phyloP scores from a whole-genome alignment of 2,113 vertebrate genomes.

The Casuarius casuarius region DNA sequence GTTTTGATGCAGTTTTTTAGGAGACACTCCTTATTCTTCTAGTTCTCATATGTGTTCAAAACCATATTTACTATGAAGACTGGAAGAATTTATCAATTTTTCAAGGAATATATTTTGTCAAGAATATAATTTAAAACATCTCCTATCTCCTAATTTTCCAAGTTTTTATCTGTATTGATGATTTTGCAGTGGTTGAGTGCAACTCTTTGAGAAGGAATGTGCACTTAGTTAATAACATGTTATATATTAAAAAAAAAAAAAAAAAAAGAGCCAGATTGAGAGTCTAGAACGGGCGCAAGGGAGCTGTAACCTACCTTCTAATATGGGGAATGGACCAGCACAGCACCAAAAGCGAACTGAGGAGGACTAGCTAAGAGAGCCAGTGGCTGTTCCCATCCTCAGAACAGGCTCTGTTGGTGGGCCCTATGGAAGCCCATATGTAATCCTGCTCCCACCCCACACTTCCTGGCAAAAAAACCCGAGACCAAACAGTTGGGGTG shows the following conservation, averaged over 20 bases:
- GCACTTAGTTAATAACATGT: background rate
- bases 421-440: background rate
- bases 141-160: background rate
- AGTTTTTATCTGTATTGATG: background rate
- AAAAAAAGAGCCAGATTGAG: background rate
- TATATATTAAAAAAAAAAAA: background rate
- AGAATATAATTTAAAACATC: background rate
- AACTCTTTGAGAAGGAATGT: background rate
- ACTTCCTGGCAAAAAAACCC: constrained; percentile 6
- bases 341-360: background rate
- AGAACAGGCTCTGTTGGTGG: constrained; percentile 49
- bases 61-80: background rate
- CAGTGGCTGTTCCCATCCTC: background rate
- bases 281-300: background rate
- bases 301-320: background rate
- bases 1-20: background rate
- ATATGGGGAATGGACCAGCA: background rate
- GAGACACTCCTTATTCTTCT: background rate
- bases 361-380: background rate
- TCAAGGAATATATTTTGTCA: background rate
- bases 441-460: background rate
- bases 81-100: background rate
- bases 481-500: background rate
- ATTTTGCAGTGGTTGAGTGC: background rate
- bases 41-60: background rate